These are phyloP conservation scores for Eupithecia vulgata DNA, from an alignment of 2,888 invertebrate genomes.

Conservation along the genomic window DNA sequence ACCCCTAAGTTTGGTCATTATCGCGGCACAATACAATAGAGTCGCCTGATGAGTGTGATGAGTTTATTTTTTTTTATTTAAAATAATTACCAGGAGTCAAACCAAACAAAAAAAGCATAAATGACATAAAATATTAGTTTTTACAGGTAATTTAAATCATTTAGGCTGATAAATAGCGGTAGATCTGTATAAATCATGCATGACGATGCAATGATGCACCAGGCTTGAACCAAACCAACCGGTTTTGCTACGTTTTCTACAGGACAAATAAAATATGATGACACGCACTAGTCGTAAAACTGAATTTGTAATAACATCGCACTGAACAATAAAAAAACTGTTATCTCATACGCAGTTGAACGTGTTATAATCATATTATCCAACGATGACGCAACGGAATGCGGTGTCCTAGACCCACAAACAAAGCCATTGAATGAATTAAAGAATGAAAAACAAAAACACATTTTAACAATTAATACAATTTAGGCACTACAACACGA, in stretches of 20 bases:
- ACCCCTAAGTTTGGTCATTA: too few species aligned
- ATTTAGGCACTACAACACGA: constrained; percentile 40
- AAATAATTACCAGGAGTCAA: too few species aligned
- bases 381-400: constrained; percentile 53
- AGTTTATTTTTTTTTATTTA: too few species aligned
- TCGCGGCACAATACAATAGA: too few species aligned
- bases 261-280: not conserved
- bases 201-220: not conserved
- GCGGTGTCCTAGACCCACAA: constrained; percentile 52
- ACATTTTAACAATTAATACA: constrained; percentile 51
- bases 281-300: not conserved
- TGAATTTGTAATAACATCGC: not conserved
- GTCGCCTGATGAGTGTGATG: too few species aligned
- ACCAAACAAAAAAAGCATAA: too few species aligned
- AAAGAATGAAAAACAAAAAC: constrained; percentile 52
- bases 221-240: not conserved
- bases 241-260: not conserved
- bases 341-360: constrained; percentile 4
- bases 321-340: not conserved
- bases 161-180: not conserved
- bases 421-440: constrained; percentile 47
- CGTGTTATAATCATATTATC: constrained; percentile 7
- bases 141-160: not conserved
- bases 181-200: not conserved
- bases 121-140: too few species aligned